Conservation (phyloP, 2,797 vertebrate species). For the Platyrinchus mystaceus region DNA sequence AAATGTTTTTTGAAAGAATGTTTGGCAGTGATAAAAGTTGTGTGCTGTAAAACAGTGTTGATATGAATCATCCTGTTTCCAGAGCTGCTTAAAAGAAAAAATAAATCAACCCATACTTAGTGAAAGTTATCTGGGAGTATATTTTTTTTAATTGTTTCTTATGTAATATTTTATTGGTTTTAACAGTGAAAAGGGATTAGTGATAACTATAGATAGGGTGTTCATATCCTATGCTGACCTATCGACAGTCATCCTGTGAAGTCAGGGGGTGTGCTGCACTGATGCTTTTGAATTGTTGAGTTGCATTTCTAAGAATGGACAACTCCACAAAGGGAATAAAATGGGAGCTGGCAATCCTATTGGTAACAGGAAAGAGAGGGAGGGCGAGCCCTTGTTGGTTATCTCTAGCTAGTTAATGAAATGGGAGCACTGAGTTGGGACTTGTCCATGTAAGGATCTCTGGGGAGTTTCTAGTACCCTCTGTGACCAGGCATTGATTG, state of each 20-base stretch:
- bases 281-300: background rate
- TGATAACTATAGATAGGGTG: background rate
- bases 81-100: background rate
- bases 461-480: background rate
- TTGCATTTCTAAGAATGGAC: background rate
- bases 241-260: background rate
- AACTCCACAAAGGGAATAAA: background rate
- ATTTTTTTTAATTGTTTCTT: background rate
- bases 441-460: background rate
- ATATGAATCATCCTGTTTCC: slow-evolving; percentile 22
- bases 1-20: slow-evolving; percentile 15
- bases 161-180: background rate
- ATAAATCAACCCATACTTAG: background rate
- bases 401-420: background rate
- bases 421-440: background rate
- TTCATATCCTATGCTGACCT: background rate
- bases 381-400: background rate
- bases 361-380: background rate
- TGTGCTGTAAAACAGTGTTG: background rate
- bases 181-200: background rate
- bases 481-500: background rate
- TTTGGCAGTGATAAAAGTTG: slow-evolving; percentile 6
- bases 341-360: background rate
- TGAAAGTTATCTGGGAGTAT: background rate
- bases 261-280: background rate